Evolutionary conservation across 2,113 vertebrate species (phyloP).

Genomic region (Sisor rabdophorus): DNA sequence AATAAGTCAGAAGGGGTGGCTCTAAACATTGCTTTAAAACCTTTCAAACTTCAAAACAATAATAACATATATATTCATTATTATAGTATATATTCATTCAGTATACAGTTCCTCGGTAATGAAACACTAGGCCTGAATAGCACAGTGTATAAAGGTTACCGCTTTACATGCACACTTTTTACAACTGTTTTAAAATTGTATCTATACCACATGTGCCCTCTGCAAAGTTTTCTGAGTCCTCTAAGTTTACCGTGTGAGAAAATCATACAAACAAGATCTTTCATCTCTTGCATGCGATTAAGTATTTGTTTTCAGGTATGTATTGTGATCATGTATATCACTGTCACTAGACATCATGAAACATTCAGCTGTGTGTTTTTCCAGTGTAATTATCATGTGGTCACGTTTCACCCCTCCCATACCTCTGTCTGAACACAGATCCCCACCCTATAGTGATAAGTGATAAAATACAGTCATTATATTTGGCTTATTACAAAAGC

Average conservation of each 20-base stretch:
- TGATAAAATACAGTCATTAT: constrained; percentile 27
- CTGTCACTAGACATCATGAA: constrained; percentile 41
- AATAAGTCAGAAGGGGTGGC: not conserved
- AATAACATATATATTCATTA: not conserved
- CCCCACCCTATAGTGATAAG: constrained; percentile 7
- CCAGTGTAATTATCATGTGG: constrained; percentile 30
- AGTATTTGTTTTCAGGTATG: constrained; percentile 30
- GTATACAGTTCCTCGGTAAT: not conserved
- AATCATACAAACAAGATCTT: constrained; percentile 18
- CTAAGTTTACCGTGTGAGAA: not conserved
- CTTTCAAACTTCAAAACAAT: no score
- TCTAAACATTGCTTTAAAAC: not conserved
- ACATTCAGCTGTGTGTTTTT: constrained; percentile 49
- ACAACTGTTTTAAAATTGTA: not conserved
- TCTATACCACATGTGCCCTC: not conserved
- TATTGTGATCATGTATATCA: constrained; percentile 31
- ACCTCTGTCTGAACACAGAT: constrained; percentile 25
- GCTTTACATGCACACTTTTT: not conserved
- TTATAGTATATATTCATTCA: not conserved
- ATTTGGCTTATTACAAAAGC: constrained; percentile 16
- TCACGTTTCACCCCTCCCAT: constrained; percentile 39
- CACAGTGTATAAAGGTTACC: not conserved
- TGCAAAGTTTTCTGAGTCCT: not conserved
- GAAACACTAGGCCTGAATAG: not conserved
- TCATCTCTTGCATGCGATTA: constrained; percentile 4